These are phyloP conservation scores for Latrodectus elegans DNA, from an alignment of 2,888 invertebrate genomes.

Conservation along the genomic window DNA sequence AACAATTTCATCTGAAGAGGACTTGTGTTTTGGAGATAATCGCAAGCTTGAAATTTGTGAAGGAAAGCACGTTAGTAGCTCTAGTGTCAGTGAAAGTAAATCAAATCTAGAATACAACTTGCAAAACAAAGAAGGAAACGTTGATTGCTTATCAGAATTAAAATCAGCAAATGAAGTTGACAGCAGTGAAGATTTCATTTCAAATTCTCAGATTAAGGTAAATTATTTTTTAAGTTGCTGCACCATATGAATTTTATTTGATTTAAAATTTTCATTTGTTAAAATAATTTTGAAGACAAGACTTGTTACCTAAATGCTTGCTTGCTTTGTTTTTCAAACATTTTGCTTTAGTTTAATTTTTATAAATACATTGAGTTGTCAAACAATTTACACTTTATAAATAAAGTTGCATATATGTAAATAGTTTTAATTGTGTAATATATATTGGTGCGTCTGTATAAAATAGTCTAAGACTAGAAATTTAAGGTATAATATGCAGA, in stretches of 20 bases:
- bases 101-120: neutral
- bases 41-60: conserved; percentile 15
- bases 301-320: too few species aligned
- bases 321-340: too few species aligned
- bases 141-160: neutral
- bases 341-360: too few species aligned
- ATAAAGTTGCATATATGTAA: too few species aligned
- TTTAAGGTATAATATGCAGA: too few species aligned
- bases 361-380: too few species aligned
- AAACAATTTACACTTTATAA: too few species aligned
- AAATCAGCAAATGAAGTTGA: neutral
- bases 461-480: too few species aligned
- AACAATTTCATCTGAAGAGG: conserved; percentile 59
- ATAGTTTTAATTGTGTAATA: too few species aligned
- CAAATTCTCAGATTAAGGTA: neutral
- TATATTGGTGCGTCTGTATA: too few species aligned
- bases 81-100: neutral
- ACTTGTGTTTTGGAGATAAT: conserved; percentile 19
- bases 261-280: too few species aligned
- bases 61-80: neutral
- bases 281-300: too few species aligned
- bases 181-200: neutral
- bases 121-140: neutral
- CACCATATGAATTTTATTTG: neutral
- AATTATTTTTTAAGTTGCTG: neutral